Base-by-base conservation (phyloP, 2,888 invertebrate species). In the Hoplodrina blanda region DNA sequence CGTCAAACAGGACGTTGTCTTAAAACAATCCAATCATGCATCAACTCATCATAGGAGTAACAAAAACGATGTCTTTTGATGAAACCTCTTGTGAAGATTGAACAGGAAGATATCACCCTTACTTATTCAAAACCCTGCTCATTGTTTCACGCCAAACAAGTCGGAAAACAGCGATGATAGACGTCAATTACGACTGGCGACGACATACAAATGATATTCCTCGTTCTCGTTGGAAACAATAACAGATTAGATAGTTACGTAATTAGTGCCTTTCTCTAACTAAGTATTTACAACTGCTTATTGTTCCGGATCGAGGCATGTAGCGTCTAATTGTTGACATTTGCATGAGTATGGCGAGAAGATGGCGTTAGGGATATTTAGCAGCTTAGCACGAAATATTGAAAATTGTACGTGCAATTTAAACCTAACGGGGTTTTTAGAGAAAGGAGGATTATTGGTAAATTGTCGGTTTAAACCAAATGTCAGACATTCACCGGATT, bases 171-270 rank as follows among this genome's bases (percentile, higher is more conserved):
- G 68, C 61, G 41, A 63, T 74, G 77, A 78, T 62, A 52, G 76
- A 71, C 77, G 17, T 11, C 71, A 76, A 76, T 80, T 71, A 76
- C 81, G 60, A 62, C 78, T 71, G 67, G 44, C 53, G 71, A 68
- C 52, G 79, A 79, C 81, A 79, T 30, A 71, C 81, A 76, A 71
- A 78, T 80, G 70, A 80, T 80, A 78, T 70, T 69, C 76, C 69
- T 57, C 63, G 54, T 55, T 71, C 70, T 56, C 64, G 50, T 53
- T 68, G 62, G 80, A 76, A 80, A 78, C 71, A 78, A 80, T 81
- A 73, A 81, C 78, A 77, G 55, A 78, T 77, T 70, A 59, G 62
- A 53, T 78, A 73, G 69, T 81, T 70, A 59, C 67, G 55, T 78
- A 73, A 78, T 81, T 73, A 81, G 63, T 55, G 54, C 69, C 73